phyloP scores from a whole-genome alignment of 2,888 invertebrate species.

The Pachydiplax longipennis region DNA sequence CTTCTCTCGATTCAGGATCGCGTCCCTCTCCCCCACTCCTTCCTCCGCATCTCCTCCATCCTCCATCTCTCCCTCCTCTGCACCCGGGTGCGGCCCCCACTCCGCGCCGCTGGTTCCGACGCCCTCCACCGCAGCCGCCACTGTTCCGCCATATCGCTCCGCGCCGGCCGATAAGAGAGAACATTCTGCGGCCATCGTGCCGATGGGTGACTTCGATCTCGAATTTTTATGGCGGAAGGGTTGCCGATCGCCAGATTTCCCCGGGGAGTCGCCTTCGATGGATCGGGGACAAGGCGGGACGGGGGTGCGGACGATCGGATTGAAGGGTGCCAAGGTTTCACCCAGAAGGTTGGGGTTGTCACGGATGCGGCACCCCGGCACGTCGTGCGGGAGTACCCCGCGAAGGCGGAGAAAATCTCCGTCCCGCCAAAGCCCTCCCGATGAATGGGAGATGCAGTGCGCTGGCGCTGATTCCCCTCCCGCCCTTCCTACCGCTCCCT shows the following conservation, averaged over 20 bases:
- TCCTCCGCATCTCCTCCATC: background rate
- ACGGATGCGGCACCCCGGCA: background rate
- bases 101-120: conserved; percentile 20
- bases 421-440: conserved; percentile 30
- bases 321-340: background rate
- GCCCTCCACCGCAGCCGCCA: conserved; percentile 25
- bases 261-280: background rate
- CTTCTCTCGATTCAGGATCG: conserved; percentile 34
- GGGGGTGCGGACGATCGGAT: background rate
- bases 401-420: background rate
- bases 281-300: background rate
- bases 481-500: background rate
- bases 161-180: conserved; percentile 13
- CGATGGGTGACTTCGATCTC: background rate
- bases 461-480: conserved; percentile 17
- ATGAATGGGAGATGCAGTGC: conserved; percentile 27
- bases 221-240: background rate
- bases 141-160: conserved; percentile 11
- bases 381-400: background rate
- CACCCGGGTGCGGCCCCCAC: background rate
- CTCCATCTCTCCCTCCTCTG: background rate
- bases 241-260: background rate
- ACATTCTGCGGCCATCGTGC: conserved; percentile 2
- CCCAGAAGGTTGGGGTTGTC: background rate
- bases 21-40: background rate